Evolutionary conservation across 2,888 invertebrate species (phyloP).

Genomic region (Drosophila prostipennis): DNA sequence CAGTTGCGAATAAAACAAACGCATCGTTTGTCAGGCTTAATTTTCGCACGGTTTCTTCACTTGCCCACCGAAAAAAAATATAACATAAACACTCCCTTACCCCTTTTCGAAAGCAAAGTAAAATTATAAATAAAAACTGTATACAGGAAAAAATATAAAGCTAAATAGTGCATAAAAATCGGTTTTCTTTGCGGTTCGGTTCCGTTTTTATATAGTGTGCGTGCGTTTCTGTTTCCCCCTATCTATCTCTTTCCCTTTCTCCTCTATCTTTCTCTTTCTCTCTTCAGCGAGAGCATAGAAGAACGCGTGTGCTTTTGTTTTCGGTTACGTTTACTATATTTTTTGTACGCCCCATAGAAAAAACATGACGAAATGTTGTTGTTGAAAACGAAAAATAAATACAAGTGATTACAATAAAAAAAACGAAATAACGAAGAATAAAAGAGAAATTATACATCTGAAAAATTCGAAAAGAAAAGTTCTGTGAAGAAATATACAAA

Average conservation of each 20-base stretch:
- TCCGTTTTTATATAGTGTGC: conserved; percentile 39
- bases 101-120: conserved; percentile 8
- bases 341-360: conserved; percentile 49
- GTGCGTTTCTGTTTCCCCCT: conserved; percentile 19
- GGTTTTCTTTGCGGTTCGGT: conserved; percentile 65
- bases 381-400: conserved; percentile 55
- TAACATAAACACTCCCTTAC: not conserved
- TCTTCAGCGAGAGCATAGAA: conserved; percentile 2
- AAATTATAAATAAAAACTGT: conserved; percentile 27
- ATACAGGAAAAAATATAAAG: conserved; percentile 49
- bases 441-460: conserved; percentile 12
- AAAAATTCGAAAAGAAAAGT: conserved; percentile 16
- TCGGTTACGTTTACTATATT: conserved; percentile 61
- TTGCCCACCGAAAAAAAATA: not conserved
- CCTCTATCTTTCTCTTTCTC: conserved; percentile 3
- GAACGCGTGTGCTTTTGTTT: conserved; percentile 61
- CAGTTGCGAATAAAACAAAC: conserved; percentile 73
- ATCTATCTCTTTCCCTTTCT: not conserved
- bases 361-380: conserved; percentile 69
- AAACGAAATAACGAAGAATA: conserved; percentile 25
- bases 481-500: conserved; percentile 27
- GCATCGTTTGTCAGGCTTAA: conserved; percentile 69
- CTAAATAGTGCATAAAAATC: conserved; percentile 79
- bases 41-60: conserved; percentile 55
- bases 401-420: conserved; percentile 50